Evolutionary conservation across 2,797 vertebrate species (phyloP).

Genomic region (Peromyscus attwateri): DNA sequence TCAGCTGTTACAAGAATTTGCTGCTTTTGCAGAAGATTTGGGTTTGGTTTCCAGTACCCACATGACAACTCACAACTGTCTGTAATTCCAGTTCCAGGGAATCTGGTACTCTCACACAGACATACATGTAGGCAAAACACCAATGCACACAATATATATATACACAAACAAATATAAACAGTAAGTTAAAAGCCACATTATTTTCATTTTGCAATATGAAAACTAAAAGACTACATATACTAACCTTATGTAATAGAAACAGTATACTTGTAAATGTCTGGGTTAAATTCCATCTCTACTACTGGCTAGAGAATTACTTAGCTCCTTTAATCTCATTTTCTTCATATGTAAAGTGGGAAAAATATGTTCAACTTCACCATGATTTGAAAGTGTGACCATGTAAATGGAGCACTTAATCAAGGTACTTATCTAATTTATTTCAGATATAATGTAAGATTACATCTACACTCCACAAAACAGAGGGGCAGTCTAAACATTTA

Average conservation of each 20-base stretch:
- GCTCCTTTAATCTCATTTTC: conserved; percentile 49
- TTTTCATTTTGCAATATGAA: conserved; percentile 59
- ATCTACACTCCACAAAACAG: conserved; percentile 34
- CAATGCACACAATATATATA: neutral
- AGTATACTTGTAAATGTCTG: neutral
- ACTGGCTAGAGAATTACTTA: conserved; percentile 48
- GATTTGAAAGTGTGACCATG: conserved; percentile 60
- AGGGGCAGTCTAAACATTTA: neutral
- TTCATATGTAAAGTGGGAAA: conserved; percentile 42
- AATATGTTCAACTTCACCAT: conserved; percentile 32
- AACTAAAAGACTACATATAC: conserved; percentile 55
- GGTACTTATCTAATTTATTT: neutral
- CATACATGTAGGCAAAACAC: neutral
- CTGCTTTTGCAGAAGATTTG: neutral
- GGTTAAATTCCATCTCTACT: conserved; percentile 46
- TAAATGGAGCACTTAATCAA: conserved; percentile 50
- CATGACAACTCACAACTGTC: neutral
- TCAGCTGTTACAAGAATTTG: neutral
- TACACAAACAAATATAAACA: neutral
- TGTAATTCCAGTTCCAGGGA: neutral
- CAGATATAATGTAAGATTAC: neutral
- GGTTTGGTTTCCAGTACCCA: neutral
- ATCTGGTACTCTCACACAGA: neutral
- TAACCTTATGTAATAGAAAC: conserved; percentile 1
- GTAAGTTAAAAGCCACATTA: neutral